Evolutionary conservation across 2,888 invertebrate genomes (phyloP).

Genomic region (Hymenopus coronatus): DNA sequence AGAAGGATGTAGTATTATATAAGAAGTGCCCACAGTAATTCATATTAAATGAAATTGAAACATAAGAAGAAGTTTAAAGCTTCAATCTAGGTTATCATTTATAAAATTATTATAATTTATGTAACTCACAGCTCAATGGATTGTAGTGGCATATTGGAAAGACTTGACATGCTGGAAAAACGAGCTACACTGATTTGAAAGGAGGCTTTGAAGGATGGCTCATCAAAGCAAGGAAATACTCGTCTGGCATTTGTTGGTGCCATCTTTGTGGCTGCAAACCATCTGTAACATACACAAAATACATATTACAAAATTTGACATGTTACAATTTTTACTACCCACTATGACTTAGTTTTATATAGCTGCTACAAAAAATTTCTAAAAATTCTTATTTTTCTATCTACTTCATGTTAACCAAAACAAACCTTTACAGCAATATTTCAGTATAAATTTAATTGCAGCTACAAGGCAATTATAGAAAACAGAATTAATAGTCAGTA

Average conservation of each 20-base stretch:
- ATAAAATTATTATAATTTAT: not conserved
- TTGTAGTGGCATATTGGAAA: conserved; percentile 64
- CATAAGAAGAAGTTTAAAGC: too few species aligned
- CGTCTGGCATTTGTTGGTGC: conserved; percentile 71
- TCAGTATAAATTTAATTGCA: too few species aligned
- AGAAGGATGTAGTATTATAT: too few species aligned
- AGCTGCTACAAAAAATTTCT: too few species aligned
- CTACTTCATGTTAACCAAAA: too few species aligned
- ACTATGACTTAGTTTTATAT: too few species aligned
- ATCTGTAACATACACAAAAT: conserved; percentile 43
- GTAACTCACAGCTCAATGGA: conserved; percentile 59
- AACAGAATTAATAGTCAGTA: too few species aligned
- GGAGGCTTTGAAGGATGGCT: conserved; percentile 71
- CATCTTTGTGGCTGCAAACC: conserved; percentile 66
- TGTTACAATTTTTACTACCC: not conserved
- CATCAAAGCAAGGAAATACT: conserved; percentile 79
- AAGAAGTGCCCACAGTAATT: too few species aligned
- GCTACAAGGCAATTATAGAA: too few species aligned
- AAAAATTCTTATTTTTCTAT: too few species aligned
- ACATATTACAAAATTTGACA: not conserved
- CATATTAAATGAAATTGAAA: too few species aligned
- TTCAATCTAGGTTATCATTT: not conserved
- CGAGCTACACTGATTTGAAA: conserved; percentile 63
- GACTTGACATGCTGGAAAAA: conserved; percentile 51
- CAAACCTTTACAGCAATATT: too few species aligned